Evolutionary conservation across 1,140 invertebrate genomes (phyloP).

Genomic region (Bombus vancouverensis): DNA sequence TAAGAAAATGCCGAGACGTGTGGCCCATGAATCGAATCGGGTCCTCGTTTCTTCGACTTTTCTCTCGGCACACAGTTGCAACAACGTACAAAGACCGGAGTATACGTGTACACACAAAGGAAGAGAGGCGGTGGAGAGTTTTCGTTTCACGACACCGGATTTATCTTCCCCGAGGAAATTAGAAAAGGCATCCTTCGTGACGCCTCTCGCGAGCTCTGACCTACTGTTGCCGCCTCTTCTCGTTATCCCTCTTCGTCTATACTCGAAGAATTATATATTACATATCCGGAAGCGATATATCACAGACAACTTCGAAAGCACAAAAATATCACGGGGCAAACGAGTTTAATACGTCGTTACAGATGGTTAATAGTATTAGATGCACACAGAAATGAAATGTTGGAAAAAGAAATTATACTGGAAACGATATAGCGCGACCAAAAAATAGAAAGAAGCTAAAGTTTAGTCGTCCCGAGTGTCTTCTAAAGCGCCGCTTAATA

Average conservation of each 20-base stretch:
- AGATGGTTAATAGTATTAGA: not conserved
- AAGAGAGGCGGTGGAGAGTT: not conserved
- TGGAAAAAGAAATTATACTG: not conserved
- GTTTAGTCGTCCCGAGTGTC: too few species aligned
- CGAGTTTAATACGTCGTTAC: not conserved
- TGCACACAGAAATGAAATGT: not conserved
- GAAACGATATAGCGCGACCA: too few species aligned
- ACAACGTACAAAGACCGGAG: not conserved
- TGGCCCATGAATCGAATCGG: slow-evolving; percentile 77
- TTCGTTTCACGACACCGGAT: slow-evolving; percentile 67
- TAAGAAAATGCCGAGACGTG: slow-evolving; percentile 76
- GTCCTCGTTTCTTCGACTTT: slow-evolving; percentile 62
- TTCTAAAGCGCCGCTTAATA: too few species aligned
- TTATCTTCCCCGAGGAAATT: slow-evolving; percentile 79
- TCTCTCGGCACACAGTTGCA: not conserved
- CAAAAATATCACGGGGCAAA: slow-evolving; percentile 27
- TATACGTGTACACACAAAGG: not conserved
- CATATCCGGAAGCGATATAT: slow-evolving; percentile 56
- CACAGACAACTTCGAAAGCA: slow-evolving; percentile 14
- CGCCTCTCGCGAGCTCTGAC: slow-evolving; percentile 5
- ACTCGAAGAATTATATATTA: not conserved
- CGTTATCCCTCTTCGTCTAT: slow-evolving; percentile 1
- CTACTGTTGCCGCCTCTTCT: not conserved
- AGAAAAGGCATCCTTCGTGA: slow-evolving; percentile 71
- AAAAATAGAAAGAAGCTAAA: too few species aligned